Conservation (phyloP, 1,140 invertebrate genomes). For the Apis cerana region DNA sequence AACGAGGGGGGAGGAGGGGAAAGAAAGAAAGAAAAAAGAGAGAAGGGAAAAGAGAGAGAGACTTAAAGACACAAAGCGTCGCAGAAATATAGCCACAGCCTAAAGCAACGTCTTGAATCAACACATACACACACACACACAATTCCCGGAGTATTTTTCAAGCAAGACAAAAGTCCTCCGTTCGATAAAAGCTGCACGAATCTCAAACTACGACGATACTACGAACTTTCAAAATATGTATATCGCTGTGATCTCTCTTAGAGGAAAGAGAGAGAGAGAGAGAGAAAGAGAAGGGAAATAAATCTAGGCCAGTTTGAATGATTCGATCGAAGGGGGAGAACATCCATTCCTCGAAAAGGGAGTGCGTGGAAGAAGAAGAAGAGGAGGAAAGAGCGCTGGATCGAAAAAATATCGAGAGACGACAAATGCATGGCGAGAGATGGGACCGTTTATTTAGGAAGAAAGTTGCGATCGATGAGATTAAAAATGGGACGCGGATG, state of each 20-base stretch:
- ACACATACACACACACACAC: not conserved
- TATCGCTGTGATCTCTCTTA: conserved; percentile 10
- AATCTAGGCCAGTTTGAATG: conserved; percentile 27
- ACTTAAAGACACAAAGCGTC: not conserved
- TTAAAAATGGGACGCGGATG: too few species aligned
- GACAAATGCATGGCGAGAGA: not conserved
- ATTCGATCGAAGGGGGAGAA: not conserved
- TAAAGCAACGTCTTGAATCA: conserved; percentile 16
- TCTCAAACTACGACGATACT: conserved; percentile 19
- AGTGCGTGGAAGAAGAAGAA: not conserved
- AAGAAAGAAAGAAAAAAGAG: not conserved
- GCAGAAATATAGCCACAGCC: not conserved
- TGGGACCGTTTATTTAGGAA: not conserved
- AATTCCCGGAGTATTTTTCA: not conserved
- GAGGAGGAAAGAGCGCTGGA: not conserved
- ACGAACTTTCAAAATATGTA: not conserved
- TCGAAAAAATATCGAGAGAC: not conserved
- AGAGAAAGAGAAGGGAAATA: not conserved
- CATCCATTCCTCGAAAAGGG: not conserved
- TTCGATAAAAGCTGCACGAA: conserved; percentile 31
- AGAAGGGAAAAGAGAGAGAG: not conserved
- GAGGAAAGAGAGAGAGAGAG: not conserved
- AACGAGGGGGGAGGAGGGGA: too few species aligned
- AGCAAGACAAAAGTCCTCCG: conserved; percentile 24
- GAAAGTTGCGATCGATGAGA: too few species aligned